Evolutionary conservation across 2,888 invertebrate genomes (phyloP).

Genomic region (Aradus depressus): DNA sequence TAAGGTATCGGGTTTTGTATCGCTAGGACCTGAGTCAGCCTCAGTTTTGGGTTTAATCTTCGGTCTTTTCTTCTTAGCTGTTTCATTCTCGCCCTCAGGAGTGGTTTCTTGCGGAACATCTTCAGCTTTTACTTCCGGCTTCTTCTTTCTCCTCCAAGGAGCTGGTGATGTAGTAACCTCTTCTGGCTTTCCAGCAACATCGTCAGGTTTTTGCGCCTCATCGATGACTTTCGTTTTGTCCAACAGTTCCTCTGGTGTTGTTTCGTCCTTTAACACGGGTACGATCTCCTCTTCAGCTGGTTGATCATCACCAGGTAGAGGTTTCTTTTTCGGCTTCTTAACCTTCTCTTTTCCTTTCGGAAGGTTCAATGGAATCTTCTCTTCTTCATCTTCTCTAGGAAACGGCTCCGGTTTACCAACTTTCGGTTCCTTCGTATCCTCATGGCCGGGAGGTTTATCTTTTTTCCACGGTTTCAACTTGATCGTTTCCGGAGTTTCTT

Average conservation of each 20-base stretch:
- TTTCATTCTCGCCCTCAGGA: slow-evolving; percentile 32
- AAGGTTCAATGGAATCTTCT: slow-evolving; percentile 24
- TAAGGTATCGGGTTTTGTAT: slow-evolving; percentile 24
- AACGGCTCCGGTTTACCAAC: slow-evolving; percentile 35
- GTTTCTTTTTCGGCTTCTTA: slow-evolving; percentile 12
- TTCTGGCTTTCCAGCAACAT: slow-evolving; percentile 18
- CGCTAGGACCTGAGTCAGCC: not conserved
- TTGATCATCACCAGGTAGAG: slow-evolving; percentile 14
- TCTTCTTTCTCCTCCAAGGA: slow-evolving; percentile 19
- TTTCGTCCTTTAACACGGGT: not conserved
- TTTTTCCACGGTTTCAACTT: slow-evolving; percentile 35
- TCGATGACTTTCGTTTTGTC: not conserved
- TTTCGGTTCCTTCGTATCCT: slow-evolving; percentile 31
- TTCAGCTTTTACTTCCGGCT: slow-evolving; percentile 28
- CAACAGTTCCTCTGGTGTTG: slow-evolving; percentile 15
- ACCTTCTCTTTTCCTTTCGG: slow-evolving; percentile 30
- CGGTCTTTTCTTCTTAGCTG: slow-evolving; percentile 23
- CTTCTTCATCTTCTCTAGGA: slow-evolving; percentile 32
- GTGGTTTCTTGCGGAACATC: slow-evolving; percentile 27
- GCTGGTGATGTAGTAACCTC: slow-evolving; percentile 32
- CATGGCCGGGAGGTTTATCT: slow-evolving; percentile 34
- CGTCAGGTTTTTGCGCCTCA: not conserved
- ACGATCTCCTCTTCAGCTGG: not conserved
- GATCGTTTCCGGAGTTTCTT: slow-evolving; percentile 36
- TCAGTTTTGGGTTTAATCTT: slow-evolving; percentile 24